Evolutionary conservation across 2,888 invertebrate genomes (phyloP), one percentile per base, ranked within the genome.

Genomic region (Fragum fragum): DNA sequence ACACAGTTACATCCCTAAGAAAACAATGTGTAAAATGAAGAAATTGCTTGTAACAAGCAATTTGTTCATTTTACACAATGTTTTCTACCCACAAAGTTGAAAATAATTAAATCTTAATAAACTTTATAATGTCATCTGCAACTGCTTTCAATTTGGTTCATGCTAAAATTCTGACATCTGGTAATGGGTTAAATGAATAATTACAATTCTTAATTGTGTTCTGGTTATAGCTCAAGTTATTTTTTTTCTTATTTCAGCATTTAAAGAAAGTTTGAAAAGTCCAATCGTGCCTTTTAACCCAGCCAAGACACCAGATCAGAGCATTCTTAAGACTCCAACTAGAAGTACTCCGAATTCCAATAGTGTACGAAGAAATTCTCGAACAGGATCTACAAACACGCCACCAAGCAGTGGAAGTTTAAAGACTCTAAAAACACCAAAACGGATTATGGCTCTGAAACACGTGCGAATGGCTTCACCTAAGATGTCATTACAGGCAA

Each of bases 181-280:
- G n/a, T n/a, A n/a, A n/a, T n/a, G n/a, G n/a, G n/a, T n/a, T n/a
- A n/a, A n/a, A n/a, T n/a, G n/a, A n/a, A n/a, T n/a, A n/a, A n/a
- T n/a, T n/a, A n/a, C n/a, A n/a, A n/a, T n/a, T n/a, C n/a, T n/a
- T n/a, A n/a, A n/a, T n/a, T n/a, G n/a, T n/a, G n/a, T n/a, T n/a
- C n/a, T n/a, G n/a, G n/a, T n/a, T n/a, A n/a, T n/a, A n/a, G n/a
- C n/a, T n/a, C n/a, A n/a, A n/a, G n/a, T n/a, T n/a, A n/a, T n/a
- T n/a, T n/a, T n/a, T n/a, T n/a, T n/a, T n/a, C 55, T 9, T 69
- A 36, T 86, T 88, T 55, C 87, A 91, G 91, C 80, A 61, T 91
- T 90, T 72, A 80, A 83, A 61, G 87, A 90, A 29, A 89, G 88
- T 69, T 71, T 88, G 18, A 76, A 84, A 7, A 90, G 89, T 69